Evolutionary conservation across 1,140 invertebrate genomes (phyloP).

Genomic region (Dendroctonus valens): DNA sequence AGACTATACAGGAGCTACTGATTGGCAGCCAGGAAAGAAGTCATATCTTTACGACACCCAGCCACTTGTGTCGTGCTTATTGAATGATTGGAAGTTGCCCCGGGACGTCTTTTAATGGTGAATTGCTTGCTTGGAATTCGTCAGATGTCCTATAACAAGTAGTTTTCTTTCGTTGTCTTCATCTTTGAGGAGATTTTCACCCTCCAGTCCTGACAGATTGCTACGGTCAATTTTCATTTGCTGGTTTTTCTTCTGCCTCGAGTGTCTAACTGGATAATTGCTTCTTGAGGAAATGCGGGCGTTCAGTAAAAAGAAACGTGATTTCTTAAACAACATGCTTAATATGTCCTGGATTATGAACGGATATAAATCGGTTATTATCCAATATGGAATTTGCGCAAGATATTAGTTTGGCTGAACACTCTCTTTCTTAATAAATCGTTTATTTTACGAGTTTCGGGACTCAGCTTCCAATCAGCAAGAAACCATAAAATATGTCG

Average conservation of each 20-base stretch:
- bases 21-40: slow-evolving; percentile 32
- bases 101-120: slow-evolving; percentile 37
- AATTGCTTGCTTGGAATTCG: slow-evolving; percentile 33
- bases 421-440: slow-evolving; percentile 1
- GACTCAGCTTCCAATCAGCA: slow-evolving; percentile 16
- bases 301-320: too few relatives aligned
- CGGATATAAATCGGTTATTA: too few relatives aligned
- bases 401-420: too few relatives aligned
- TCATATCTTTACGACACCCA: slow-evolving; percentile 29
- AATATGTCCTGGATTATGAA: too few relatives aligned
- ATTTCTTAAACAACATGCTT: too few relatives aligned
- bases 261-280: slow-evolving; percentile 7
- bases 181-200: slow-evolving; percentile 30
- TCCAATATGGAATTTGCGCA: too few relatives aligned
- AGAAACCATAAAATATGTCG: slow-evolving; percentile 28
- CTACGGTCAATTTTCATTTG: slow-evolving; percentile 32
- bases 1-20: slow-evolving; percentile 36
- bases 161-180: slow-evolving; percentile 28
- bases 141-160: slow-evolving; percentile 35
- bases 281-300: neutral
- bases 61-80: slow-evolving; percentile 37
- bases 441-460: slow-evolving; percentile 6
- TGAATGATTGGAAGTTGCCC: slow-evolving; percentile 38
- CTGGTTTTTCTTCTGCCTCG: slow-evolving; percentile 8
- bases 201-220: slow-evolving; percentile 14